Evolutionary conservation across 1,140 invertebrate genomes (phyloP).

Genomic region (Chelonus insularis): DNA sequence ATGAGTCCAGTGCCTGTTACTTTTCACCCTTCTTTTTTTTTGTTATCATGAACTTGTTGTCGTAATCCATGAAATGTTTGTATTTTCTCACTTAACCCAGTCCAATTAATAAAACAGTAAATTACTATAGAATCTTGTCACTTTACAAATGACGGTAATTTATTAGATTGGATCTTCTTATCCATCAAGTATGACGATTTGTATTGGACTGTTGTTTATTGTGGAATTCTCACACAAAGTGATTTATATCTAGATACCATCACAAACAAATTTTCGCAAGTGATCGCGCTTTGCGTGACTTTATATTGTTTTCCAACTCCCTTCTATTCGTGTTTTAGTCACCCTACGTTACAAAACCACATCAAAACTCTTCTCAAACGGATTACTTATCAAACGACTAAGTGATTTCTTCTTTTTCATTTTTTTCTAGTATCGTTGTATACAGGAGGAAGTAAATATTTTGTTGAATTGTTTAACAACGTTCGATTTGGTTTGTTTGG

Average conservation of each 20-base stretch:
- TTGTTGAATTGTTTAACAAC: no score
- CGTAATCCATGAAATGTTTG: no score
- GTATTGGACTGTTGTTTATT: not conserved
- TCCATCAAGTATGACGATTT: not conserved
- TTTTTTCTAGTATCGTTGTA: not conserved
- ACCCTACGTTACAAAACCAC: constrained; percentile 6
- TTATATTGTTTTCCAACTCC: constrained; percentile 20
- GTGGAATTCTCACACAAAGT: not conserved
- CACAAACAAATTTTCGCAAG: constrained; percentile 15
- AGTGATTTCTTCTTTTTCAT: not conserved
- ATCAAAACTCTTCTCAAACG: constrained; percentile 18
- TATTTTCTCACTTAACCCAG: no score
- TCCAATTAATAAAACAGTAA: no score
- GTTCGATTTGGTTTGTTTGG: no score
- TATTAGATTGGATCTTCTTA: no score
- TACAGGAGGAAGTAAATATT: no score
- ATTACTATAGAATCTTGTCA: no score
- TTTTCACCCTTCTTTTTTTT: not conserved
- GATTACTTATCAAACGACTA: constrained; percentile 15
- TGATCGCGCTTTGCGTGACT: constrained; percentile 20
- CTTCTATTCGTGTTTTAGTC: constrained; percentile 21
- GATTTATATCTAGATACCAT: constrained; percentile 7
- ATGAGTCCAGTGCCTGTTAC: not conserved
- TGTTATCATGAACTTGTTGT: not conserved
- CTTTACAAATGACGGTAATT: no score